phyloP scores from a whole-genome alignment of 1,140 invertebrate species.

The Drosophila pseudoananassae region DNA sequence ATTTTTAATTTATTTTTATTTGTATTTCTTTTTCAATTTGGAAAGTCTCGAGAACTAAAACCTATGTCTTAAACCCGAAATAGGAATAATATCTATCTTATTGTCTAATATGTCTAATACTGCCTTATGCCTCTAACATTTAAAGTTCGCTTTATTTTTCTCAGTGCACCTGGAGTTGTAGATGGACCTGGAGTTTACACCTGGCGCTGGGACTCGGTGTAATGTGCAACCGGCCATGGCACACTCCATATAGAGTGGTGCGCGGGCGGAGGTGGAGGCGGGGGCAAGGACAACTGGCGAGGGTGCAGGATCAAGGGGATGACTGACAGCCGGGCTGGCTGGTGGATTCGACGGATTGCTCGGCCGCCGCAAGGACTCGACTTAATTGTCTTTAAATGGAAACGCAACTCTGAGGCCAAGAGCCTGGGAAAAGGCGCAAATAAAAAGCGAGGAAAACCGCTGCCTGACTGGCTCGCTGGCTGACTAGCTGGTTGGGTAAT shows the following conservation, averaged over 20 bases:
- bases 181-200: conserved; percentile 60
- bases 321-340: conserved; percentile 9
- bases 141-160: neutral
- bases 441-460: conserved; percentile 46
- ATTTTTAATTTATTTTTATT: neutral
- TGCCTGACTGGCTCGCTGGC: conserved; percentile 10
- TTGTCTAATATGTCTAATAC: too few relatives aligned
- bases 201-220: conserved; percentile 56
- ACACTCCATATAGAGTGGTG: conserved; percentile 31
- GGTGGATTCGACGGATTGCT: conserved; percentile 24
- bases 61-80: too few relatives aligned
- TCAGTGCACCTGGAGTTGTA: neutral
- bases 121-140: too few relatives aligned
- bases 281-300: neutral
- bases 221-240: conserved; percentile 73
- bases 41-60: too few relatives aligned
- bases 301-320: conserved; percentile 24
- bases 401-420: conserved; percentile 5
- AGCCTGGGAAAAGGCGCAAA: conserved; percentile 34
- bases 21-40: too few relatives aligned
- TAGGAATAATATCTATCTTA: too few relatives aligned
- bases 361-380: conserved; percentile 34
- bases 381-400: conserved; percentile 76
- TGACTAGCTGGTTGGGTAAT: conserved; percentile 51
- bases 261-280: neutral